Percentiles rank a stretch among this genome's conserved stretches.
Evolutionary conservation across 23 tunicate species (phyloP).

Genomic region (Halocynthia roretzi): DNA sequence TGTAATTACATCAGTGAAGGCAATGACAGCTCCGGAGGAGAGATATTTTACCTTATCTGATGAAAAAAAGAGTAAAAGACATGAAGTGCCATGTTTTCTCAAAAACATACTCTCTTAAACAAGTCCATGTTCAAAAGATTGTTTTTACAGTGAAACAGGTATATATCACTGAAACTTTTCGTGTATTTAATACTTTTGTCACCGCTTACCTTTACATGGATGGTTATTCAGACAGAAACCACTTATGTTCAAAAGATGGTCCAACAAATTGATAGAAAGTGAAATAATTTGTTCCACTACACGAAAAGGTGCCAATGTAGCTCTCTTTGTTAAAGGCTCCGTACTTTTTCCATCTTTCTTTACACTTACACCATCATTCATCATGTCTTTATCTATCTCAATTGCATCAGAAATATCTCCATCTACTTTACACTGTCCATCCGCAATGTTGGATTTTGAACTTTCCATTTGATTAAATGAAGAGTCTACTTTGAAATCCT

Average conservation of each 20-base stretch:
- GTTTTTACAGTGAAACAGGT: background rate
- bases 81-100: too few relatives aligned
- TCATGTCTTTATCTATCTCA: background rate
- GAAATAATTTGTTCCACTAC: conserved; percentile 12
- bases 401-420: background rate
- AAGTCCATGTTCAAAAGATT: background rate
- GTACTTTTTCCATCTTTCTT: background rate
- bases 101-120: background rate
- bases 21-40: background rate
- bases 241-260: background rate
- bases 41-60: background rate
- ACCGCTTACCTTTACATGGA: background rate
- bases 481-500: background rate
- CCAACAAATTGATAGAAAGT: background rate
- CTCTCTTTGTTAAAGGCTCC: background rate
- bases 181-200: background rate
- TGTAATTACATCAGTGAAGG: background rate
- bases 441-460: background rate
- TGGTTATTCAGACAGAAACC: too few relatives aligned
- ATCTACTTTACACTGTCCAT: background rate
- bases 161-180: background rate
- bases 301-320: conserved; percentile 2
- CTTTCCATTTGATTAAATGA: background rate
- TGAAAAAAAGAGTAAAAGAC: too few relatives aligned
- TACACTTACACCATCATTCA: background rate